Percentiles rank a stretch among this genome's conserved stretches.
phyloP scores from a whole-genome alignment of 1,140 invertebrate species.

The Muscidifurax raptorellus region DNA sequence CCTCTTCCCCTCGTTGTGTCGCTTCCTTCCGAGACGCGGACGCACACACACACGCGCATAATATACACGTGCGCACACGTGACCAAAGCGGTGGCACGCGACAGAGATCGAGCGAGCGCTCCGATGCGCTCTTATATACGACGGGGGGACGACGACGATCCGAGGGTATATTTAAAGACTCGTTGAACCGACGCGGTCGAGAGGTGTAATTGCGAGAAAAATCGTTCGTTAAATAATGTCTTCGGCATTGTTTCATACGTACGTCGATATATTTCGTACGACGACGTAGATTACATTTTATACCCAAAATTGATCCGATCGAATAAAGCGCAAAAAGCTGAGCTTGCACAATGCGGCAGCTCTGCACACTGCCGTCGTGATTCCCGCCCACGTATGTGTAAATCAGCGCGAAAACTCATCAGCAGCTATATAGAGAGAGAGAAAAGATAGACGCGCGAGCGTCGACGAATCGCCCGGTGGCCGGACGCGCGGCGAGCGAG shows the following conservation, averaged over 20 bases:
- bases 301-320: too few species aligned
- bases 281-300: too few species aligned
- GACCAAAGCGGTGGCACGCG: slow-evolving; percentile 22
- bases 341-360: too few species aligned
- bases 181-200: too few species aligned
- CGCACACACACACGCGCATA: neutral
- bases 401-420: too few species aligned
- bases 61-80: neutral
- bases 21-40: slow-evolving; percentile 24
- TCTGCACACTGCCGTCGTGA: too few species aligned
- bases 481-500: neutral
- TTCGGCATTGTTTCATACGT: neutral
- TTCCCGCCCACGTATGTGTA: neutral
- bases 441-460: neutral
- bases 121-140: neutral
- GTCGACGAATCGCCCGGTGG: neutral
- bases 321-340: too few species aligned
- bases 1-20: slow-evolving; percentile 17
- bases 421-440: too few species aligned
- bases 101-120: slow-evolving; percentile 20
- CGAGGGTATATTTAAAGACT: neutral
- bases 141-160: slow-evolving; percentile 41
- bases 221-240: neutral
- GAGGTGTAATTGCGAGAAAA: neutral
- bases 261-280: too few species aligned